Conservation (phyloP, 2,113 vertebrate genomes). For the Sisor rabdophorus region DNA sequence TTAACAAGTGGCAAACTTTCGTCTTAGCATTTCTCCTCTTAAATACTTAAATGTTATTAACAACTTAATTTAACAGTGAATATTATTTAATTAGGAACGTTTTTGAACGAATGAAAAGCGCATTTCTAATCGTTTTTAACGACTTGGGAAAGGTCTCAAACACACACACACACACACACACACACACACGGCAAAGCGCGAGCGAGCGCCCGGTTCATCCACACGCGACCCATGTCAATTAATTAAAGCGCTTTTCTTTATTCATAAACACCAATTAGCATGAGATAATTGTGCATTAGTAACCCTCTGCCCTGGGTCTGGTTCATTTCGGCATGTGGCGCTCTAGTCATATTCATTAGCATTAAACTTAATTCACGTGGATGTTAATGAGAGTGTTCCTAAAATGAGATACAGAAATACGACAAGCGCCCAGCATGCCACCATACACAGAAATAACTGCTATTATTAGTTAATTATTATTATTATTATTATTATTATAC, state of each 20-base stretch:
- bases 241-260: constrained; percentile 72
- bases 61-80: too few relatives aligned
- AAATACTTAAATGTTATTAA: too few relatives aligned
- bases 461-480: background rate
- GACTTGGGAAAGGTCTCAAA: background rate
- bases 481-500: background rate
- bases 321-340: constrained; percentile 43
- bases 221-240: constrained; percentile 69
- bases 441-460: background rate
- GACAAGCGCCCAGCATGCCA: background rate
- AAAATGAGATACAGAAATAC: constrained; percentile 3
- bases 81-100: background rate
- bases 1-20: background rate
- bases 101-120: background rate
- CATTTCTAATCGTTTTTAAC: background rate
- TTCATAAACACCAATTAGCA: constrained; percentile 71
- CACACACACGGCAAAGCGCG: constrained; percentile 62
- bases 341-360: constrained; percentile 67
- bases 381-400: constrained; percentile 66
- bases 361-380: constrained; percentile 67
- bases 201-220: constrained; percentile 59
- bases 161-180: background rate
- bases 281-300: constrained; percentile 78
- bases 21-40: too few relatives aligned
- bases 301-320: constrained; percentile 63